Evolutionary conservation across 2,113 vertebrate species (phyloP), one percentile per base, ranked within the genome.

Genomic region (Phocoena phocoena): DNA sequence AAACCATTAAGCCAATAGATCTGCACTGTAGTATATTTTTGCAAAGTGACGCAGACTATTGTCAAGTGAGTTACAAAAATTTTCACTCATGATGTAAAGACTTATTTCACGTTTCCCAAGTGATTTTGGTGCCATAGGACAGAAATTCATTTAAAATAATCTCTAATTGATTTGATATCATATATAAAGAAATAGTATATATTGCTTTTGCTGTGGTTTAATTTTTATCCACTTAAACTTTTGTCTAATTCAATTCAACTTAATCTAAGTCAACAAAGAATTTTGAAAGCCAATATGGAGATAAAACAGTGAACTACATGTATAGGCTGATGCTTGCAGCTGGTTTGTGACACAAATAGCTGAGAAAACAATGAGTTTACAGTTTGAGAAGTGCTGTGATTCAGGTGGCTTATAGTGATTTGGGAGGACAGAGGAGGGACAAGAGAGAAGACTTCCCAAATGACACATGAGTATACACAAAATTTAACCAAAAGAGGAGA

Each of bases 31-130:
- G 36, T 65, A 25, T 67, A 28, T 80, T 87, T 84, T 71, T 92
- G 47, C 23, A 31, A 87, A 95, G 38, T 86, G 47, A 58, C 53
- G 14, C 18, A 83, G 18, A 11, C 17, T 23, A 12, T 13, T 88
- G 18, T 33, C 94, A 55, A 70, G 63, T 20, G 55, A 63, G 15
- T 90, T 53, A 74, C 10, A 50, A 50, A 87, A 18, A 33, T 31
- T 53, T 90, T 82, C 38, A 58, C 36, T 86, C 20, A 21, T 81
- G 28, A 60, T 31, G 6, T 71, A 60, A 38, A 47, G 38, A 77
- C n/a, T 87, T 70, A 62, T 82, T 88, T 95, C 15, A 81, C 21
- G 50, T 88, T 95, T 68, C 15, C 18, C 82, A 92, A 88, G 63
- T 70, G 23, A 82, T 60, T 93, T 94, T 84, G 33, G 28, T 76